Evolutionary conservation across 2,797 vertebrate species (phyloP).

Genomic region (Thalassophryne amazonica): DNA sequence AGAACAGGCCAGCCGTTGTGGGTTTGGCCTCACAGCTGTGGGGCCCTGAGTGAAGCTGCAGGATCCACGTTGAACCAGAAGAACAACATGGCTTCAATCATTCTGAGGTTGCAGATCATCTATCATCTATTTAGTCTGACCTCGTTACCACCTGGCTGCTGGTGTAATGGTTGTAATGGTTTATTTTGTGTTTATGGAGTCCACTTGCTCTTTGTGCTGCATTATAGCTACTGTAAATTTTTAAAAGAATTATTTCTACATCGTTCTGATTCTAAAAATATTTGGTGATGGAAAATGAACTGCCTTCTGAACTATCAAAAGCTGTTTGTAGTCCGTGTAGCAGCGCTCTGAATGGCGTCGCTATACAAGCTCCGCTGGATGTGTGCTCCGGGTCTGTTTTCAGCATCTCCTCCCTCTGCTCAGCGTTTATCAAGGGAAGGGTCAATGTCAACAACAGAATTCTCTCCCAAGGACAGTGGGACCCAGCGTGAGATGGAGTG

Average conservation of each 20-base stretch:
- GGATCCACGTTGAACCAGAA: conserved; percentile 11
- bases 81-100: conserved; percentile 30
- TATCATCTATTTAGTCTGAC: conserved; percentile 38
- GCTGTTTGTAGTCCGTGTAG: no score
- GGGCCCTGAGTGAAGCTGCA: conserved; percentile 14
- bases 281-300: no score
- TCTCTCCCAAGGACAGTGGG: conserved; percentile 61
- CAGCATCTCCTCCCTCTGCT: no score
- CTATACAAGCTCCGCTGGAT: no score
- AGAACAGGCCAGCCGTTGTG: conserved; percentile 20
- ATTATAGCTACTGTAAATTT: conserved; percentile 39
- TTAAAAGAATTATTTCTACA: conserved; percentile 26
- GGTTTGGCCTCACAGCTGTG: conserved; percentile 24
- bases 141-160: conserved; percentile 21
- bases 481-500: conserved; percentile 59
- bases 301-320: no score
- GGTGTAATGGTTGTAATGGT: conserved; percentile 41
- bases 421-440: no score
- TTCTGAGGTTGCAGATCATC: conserved; percentile 28
- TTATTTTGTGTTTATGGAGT: conserved; percentile 35
- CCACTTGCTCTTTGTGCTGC: conserved; percentile 27
- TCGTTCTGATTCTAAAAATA: no score
- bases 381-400: no score
- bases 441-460: conserved; percentile 38
- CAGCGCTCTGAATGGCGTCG: no score